A percentile compares a stretch with the other conserved stretches of the same genome.
phyloP scores from a whole-genome alignment of 2,113 vertebrate species.

The Stegostoma tigrinum region DNA sequence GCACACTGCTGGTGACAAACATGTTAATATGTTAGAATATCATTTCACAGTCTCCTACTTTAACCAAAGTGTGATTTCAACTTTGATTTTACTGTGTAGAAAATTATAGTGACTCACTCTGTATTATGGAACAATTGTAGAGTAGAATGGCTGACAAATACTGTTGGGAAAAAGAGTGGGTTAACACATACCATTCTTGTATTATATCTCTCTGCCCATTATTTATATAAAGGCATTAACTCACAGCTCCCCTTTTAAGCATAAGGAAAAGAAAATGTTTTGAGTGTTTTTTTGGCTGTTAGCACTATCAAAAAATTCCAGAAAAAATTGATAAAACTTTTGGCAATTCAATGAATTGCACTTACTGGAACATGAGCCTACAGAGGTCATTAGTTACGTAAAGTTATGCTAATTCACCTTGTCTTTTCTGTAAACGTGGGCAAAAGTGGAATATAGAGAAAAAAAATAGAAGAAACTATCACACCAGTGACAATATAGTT shows the following conservation, averaged over 20 bases:
- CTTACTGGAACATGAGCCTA: not conserved
- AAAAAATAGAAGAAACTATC: not conserved
- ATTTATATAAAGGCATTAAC: conserved; percentile 8
- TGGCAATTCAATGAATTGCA: not conserved
- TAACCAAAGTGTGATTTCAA: not conserved
- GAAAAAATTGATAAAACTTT: not conserved
- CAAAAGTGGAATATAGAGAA: not conserved
- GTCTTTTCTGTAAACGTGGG: not conserved
- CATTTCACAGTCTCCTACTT: not conserved
- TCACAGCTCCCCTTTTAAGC: not conserved
- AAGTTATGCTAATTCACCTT: not conserved
- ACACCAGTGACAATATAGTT: not conserved
- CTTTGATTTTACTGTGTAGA: not conserved
- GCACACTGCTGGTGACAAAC: not conserved
- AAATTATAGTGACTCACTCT: not conserved
- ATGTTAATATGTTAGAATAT: not conserved
- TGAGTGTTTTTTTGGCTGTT: not conserved
- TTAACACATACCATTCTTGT: not conserved
- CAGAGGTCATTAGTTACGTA: not conserved
- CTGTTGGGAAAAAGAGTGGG: not conserved
- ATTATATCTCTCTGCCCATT: not conserved
- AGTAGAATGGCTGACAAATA: not conserved
- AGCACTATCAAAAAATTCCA: not conserved
- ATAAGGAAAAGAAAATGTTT: not conserved
- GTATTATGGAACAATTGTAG: not conserved